A percentile compares a stretch with the other conserved stretches of the same genome.
These are phyloP conservation scores for Sialia sialis DNA, from an alignment of 2,113 vertebrate species.

Conservation along the genomic window DNA sequence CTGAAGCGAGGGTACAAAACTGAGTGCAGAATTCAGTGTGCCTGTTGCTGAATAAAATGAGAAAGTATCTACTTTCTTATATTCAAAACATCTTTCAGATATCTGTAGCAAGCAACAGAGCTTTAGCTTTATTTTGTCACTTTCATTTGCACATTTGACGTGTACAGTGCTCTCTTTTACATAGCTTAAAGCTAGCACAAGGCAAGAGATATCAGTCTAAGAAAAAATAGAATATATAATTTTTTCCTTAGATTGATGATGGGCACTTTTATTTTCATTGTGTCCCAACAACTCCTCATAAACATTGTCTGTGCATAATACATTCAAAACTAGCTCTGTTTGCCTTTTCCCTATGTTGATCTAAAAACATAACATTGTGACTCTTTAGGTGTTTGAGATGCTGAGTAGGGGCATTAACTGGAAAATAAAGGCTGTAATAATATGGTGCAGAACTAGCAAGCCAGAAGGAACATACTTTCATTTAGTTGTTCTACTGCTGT, in stretches of 20 bases:
- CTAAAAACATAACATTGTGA: background rate
- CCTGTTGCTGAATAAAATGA: background rate
- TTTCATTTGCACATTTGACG: rapidly evolving
- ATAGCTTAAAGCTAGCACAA: background rate
- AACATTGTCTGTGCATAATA: background rate
- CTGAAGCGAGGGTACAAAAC: background rate
- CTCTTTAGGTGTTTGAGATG: background rate
- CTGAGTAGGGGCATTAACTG: background rate
- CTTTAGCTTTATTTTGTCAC: background rate
- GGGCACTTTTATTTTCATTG: background rate
- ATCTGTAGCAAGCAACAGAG: background rate
- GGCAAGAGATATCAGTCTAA: background rate
- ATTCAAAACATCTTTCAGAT: background rate
- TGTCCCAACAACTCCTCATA: background rate
- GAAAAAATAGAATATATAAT: background rate
- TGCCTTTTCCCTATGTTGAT: background rate
- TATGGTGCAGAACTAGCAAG: background rate
- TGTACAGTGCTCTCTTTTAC: background rate
- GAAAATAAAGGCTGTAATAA: background rate
- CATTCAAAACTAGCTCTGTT: background rate
- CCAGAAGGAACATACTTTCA: background rate
- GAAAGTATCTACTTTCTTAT: background rate
- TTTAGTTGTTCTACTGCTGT: background rate
- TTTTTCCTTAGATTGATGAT: background rate
- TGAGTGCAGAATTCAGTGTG: background rate